Evolutionary conservation across 2,113 vertebrate species (phyloP), one percentile per base, ranked within the genome.

Genomic region (Sceloporus undulatus): DNA sequence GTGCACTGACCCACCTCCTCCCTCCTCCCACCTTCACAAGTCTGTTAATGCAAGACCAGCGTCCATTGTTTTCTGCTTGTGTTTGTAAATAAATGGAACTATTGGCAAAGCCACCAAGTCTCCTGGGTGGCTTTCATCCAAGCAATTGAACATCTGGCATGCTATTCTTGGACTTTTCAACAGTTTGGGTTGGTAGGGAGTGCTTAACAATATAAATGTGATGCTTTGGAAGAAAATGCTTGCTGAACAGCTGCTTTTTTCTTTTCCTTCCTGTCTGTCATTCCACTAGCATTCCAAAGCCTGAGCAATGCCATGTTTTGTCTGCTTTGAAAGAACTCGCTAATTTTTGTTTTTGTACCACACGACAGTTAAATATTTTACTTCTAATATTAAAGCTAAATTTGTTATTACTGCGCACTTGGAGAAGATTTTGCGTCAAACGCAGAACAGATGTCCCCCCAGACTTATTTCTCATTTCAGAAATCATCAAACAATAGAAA

Each of bases 211-310:
- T 85, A 65, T 65, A 75, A 76, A 77, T 66, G 76, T 66, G 52
- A 85, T 65, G 59, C 38, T 75, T 79, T 70, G 62, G 65, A 79
- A 86, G 62, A 79, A 86, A 79, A 86, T 25, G n/a, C 48, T 86
- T 86, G 76, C 85, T 86, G 85, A n/a, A 86, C 85, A 54, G 18
- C 68, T 59, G 68, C 68, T 18, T 48, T 87, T 87, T 62, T 54
- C 62, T 34, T 89, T 80, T 91, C 89, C 85, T 91, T n/a, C n/a
- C n/a, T 92, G 90, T 87, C 91, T 90, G 83, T 91, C 84, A 90
- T 92, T 80, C 91, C 84, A 66, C 77, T 3, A 0, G 66, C 4
- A 16, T 59, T 87, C 90, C 92, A 89, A 82, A 94, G 93, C n/a
- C 88, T 91, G 82, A 77, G 13, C 21, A 79, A 84, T n/a, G 6